These are phyloP conservation scores for Mechanitis mazaeus DNA, from an alignment of 2,888 invertebrate species.

Conservation along the genomic window DNA sequence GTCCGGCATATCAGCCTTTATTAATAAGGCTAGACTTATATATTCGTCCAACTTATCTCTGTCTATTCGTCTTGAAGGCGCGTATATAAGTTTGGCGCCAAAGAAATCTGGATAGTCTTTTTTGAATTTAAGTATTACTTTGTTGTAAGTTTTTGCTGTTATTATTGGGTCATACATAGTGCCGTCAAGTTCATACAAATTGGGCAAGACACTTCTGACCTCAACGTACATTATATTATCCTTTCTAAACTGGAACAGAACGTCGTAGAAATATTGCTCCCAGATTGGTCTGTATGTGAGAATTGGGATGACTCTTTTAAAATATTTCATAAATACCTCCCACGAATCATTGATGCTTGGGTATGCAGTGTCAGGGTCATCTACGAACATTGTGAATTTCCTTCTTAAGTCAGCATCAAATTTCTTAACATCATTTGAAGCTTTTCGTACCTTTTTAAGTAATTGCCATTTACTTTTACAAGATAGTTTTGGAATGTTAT, in stretches of 20 bases:
- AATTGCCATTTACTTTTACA: conserved; percentile 63
- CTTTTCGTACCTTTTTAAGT: conserved; percentile 59
- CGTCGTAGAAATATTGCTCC: conserved; percentile 80
- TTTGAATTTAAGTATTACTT: conserved; percentile 75
- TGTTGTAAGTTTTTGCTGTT: conserved; percentile 76
- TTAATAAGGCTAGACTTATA: conserved; percentile 49
- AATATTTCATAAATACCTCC: conserved; percentile 75
- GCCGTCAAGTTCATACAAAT: conserved; percentile 81
- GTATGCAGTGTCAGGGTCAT: conserved; percentile 64
- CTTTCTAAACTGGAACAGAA: conserved; percentile 76
- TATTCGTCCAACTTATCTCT: conserved; percentile 56
- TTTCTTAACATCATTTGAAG: conserved; percentile 49
- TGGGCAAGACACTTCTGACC: conserved; percentile 79
- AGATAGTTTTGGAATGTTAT: conserved; percentile 35
- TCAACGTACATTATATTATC: conserved; percentile 85
- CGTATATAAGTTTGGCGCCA: conserved; percentile 83
- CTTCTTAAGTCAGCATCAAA: conserved; percentile 74
- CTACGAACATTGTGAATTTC: conserved; percentile 74
- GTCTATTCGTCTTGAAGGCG: conserved; percentile 73
- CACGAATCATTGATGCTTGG: conserved; percentile 76
- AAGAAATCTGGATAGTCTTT: conserved; percentile 79
- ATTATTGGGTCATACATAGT: conserved; percentile 71
- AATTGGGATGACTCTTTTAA: conserved; percentile 70
- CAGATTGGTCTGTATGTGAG: conserved; percentile 79
- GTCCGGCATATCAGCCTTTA: conserved; percentile 76